A percentile compares a stretch with the other conserved stretches of the same genome.
phyloP scores from a whole-genome alignment of 2,113 vertebrate species.

The Tragelaphus buxtoni region DNA sequence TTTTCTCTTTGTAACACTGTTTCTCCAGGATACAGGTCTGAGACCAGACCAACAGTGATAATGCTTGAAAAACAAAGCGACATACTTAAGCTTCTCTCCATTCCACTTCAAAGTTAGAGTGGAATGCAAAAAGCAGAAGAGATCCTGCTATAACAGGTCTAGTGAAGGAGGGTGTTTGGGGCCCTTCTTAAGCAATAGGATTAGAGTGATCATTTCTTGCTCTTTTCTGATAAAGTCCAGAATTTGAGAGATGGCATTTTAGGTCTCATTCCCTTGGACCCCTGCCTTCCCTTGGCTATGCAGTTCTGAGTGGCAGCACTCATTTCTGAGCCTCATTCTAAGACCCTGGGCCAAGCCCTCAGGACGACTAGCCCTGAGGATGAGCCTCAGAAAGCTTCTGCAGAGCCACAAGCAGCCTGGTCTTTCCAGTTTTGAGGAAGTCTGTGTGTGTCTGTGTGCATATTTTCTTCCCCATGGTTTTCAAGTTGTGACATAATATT shows the following conservation, averaged over 20 bases:
- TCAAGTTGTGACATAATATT: neutral
- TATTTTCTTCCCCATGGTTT: neutral
- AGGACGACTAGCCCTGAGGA: neutral
- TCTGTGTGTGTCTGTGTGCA: rapidly evolving
- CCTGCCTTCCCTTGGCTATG: neutral
- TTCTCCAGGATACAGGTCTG: neutral
- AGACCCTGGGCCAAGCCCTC: neutral
- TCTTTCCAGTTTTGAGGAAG: neutral
- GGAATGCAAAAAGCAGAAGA: neutral
- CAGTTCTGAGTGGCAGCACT: neutral
- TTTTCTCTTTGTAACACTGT: neutral
- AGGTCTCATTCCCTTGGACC: neutral
- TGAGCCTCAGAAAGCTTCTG: neutral
- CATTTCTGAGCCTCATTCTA: neutral
- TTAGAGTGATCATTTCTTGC: neutral
- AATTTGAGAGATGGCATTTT: neutral
- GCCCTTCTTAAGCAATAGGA: neutral
- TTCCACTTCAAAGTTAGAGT: neutral
- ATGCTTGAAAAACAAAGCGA: neutral
- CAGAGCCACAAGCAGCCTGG: neutral
- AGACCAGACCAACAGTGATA: neutral
- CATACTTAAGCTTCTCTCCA: neutral
- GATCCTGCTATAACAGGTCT: neutral
- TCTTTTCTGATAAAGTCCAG: neutral
- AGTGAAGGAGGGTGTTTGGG: neutral